Conservation (phyloP, 2,113 vertebrate genomes). For the Promerops cafer region DNA sequence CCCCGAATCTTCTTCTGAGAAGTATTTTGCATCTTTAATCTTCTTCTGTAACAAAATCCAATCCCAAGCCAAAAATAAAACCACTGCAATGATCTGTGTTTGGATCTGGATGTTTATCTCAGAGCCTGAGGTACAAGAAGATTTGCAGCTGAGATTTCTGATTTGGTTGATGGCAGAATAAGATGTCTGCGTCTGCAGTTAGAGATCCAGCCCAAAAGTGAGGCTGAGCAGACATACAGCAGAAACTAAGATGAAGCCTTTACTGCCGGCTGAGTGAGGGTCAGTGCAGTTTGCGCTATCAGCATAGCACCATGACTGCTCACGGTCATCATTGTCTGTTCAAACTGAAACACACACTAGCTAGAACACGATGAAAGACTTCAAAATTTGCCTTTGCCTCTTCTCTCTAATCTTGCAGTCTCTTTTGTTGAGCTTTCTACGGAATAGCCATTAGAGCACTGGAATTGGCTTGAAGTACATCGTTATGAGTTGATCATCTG, state of each 20-base stretch:
- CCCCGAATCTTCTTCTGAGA: background rate
- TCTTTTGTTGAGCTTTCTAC: background rate
- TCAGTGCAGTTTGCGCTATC: background rate
- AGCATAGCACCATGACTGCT: background rate
- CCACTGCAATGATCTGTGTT: background rate
- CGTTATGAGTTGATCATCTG: background rate
- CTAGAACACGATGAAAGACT: background rate
- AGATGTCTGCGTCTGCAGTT: background rate
- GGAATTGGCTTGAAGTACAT: background rate
- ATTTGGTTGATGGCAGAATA: background rate
- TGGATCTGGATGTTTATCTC: background rate
- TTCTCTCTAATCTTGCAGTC: background rate
- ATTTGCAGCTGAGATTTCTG: background rate
- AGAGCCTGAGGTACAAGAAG: background rate
- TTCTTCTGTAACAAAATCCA: background rate
- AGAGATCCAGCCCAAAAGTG: background rate
- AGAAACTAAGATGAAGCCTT: background rate
- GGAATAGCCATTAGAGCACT: background rate
- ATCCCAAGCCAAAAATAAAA: background rate
- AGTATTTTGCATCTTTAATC: background rate
- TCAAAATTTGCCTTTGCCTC: background rate
- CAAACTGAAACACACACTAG: background rate
- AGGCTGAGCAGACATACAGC: background rate
- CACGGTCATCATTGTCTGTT: background rate
- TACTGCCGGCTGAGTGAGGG: background rate